Conservation (phyloP, 2,888 invertebrate genomes). For the Drosophila atripex region DNA sequence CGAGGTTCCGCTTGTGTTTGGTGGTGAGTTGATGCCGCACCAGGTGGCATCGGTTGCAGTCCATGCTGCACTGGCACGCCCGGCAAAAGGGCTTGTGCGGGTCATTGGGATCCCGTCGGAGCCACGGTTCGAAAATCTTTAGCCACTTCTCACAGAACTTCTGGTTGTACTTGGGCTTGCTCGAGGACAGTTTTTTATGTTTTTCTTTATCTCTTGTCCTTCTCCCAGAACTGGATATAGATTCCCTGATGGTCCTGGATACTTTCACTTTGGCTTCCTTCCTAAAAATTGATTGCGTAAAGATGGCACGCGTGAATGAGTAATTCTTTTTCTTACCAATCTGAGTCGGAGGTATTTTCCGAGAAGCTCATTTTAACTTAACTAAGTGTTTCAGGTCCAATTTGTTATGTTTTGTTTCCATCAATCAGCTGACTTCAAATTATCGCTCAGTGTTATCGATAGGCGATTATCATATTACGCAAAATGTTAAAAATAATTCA, state of each 20-base stretch:
- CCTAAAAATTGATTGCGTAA: conserved; percentile 52
- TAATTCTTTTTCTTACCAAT: conserved; percentile 69
- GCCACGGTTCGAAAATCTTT: conserved; percentile 81
- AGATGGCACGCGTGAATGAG: too few relatives aligned
- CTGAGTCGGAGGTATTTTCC: conserved; percentile 80
- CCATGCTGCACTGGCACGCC: conserved; percentile 79
- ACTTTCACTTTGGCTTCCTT: conserved; percentile 77
- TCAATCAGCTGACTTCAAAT: conserved; percentile 16
- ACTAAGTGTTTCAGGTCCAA: not conserved
- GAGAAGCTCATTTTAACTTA: conserved; percentile 73
- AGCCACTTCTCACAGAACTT: conserved; percentile 82
- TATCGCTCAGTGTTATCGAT: not conserved
- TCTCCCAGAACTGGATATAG: conserved; percentile 15
- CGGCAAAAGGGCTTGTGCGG: conserved; percentile 80
- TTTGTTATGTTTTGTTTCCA: conserved; percentile 10
- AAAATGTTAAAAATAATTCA: too few relatives aligned
- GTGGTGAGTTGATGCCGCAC: conserved; percentile 80
- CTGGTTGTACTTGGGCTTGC: conserved; percentile 78
- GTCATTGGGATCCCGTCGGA: conserved; percentile 73
- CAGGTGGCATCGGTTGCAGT: conserved; percentile 82
- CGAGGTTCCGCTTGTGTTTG: conserved; percentile 80
- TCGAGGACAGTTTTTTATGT: conserved; percentile 33
- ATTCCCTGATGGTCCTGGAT: conserved; percentile 32
- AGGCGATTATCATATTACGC: not conserved
- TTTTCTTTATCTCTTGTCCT: conserved; percentile 52